phyloP scores from a whole-genome alignment of 1,140 invertebrate genomes.

The Drosophila willistoni region DNA sequence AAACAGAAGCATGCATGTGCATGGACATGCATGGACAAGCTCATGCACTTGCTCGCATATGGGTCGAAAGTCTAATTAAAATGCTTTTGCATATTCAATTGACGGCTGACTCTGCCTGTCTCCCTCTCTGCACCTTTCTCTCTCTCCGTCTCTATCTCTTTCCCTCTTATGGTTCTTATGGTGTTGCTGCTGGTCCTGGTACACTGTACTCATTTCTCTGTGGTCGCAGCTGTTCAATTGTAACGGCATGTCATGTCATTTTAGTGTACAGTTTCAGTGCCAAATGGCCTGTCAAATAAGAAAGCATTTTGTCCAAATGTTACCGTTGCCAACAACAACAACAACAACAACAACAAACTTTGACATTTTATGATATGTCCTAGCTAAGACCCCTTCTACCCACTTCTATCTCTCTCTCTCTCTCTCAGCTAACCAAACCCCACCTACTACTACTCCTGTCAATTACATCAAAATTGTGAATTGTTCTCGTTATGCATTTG shows the following conservation, averaged over 20 bases:
- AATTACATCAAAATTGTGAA: conserved; percentile 81
- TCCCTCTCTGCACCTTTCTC: conserved; percentile 10
- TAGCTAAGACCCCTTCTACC: conserved; percentile 1
- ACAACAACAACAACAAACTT: conserved; percentile 53
- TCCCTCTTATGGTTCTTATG: background rate
- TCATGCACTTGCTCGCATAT: background rate
- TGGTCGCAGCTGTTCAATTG: conserved; percentile 65
- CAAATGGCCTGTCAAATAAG: conserved; percentile 79
- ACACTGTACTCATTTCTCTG: conserved; percentile 29
- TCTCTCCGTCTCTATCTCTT: conserved; percentile 10
- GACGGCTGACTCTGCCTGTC: conserved; percentile 35
- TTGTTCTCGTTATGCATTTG: conserved; percentile 78
- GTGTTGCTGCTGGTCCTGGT: background rate
- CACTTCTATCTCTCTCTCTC: background rate
- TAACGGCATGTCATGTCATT: conserved; percentile 50
- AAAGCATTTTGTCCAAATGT: conserved; percentile 80
- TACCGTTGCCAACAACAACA: conserved; percentile 57
- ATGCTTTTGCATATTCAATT: conserved; percentile 74
- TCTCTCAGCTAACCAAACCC: conserved; percentile 18
- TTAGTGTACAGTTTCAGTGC: conserved; percentile 35
- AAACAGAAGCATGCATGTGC: background rate
- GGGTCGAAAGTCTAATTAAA: conserved; percentile 64
- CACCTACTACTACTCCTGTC: conserved; percentile 47
- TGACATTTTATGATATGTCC: conserved; percentile 76
- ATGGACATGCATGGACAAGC: background rate